phyloP scores from a whole-genome alignment of 2,113 vertebrate species.

The Oophaga pumilio region DNA sequence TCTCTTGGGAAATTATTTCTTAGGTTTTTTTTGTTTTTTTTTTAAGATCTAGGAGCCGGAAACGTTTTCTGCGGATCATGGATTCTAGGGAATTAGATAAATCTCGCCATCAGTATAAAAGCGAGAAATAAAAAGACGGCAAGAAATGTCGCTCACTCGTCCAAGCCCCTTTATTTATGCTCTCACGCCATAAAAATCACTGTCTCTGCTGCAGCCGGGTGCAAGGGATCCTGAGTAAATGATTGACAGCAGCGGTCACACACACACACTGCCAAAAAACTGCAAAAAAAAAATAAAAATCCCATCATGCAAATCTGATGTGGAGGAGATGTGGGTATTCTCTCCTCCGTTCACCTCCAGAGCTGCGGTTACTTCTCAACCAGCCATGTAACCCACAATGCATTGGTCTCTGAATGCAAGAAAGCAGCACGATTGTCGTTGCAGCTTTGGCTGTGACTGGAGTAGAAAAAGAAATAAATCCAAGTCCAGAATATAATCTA shows the following conservation, averaged over 20 bases:
- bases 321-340: background rate
- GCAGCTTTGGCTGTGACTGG: background rate
- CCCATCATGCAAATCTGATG: background rate
- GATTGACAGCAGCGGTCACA: background rate
- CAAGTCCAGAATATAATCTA: no score
- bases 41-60: background rate
- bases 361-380: background rate
- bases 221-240: background rate
- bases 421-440: background rate
- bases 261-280: background rate
- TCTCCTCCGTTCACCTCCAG: background rate
- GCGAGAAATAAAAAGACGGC: conserved; percentile 20
- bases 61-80: background rate
- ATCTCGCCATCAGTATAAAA: conserved; percentile 33
- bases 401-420: background rate
- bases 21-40: background rate
- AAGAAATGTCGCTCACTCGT: conserved; percentile 31
- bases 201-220: conserved; percentile 5
- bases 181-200: conserved; percentile 20
- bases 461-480: background rate
- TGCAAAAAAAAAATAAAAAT: background rate
- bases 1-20: background rate
- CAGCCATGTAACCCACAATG: background rate
- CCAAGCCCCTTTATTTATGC: conserved; percentile 37
- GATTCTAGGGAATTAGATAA: conserved; percentile 31